Base-by-base conservation (phyloP, 1,140 invertebrate species). In the Drosophila tani region DNA sequence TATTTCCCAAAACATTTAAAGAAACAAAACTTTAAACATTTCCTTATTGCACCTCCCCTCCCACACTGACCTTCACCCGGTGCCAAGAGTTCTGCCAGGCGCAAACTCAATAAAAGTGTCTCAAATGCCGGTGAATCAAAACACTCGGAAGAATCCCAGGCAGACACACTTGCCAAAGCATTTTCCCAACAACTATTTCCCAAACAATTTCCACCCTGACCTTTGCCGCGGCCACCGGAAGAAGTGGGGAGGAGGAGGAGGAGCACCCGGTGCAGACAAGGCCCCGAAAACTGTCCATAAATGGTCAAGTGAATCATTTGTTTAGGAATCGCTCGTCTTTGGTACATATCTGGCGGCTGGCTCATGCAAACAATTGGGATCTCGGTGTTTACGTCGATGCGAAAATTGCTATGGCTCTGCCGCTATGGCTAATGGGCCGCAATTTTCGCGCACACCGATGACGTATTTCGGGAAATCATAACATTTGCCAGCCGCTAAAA, bases 231-330 rank as follows among this genome's bases (percentile, higher is more conserved):
- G 11, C 21, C 14, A n/a, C 46, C 46, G 45, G 38, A 32, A 40
- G 21, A 60, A n/a, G n/a, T n/a, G 43, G 14, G 46, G 19, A 12
- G 1, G 19, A 24, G n/a, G n/a, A n/a, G 29, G 45, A 21, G 21
- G 21, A 21, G 21, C 21, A 27, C 11, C 15, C 6, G 35, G 19
- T 17, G 41, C 53, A 78, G 75, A 63, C 64, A 45, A 29, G 38
- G 50, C 53, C 38, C 27, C 47, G 45, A 51, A 73, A 73, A 66
- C 74, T 81, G 66, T 68, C 84, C 84, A 88, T 84, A 88, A 88
- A 88, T 88, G 84, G 84, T 90, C 74, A 88, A 90, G 85, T 90
- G 84, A 88, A 90, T 88, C 84, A 88, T 79, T 85, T 88, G 81
- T 90, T 88, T 90, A 81, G 80, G 63, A 68, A 74, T 74, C 29